Evolutionary conservation across 30 jellyfish, hydroid and myxozoan genomes (phyloP).

Genomic region (Chrysaora quinquecirrha): DNA sequence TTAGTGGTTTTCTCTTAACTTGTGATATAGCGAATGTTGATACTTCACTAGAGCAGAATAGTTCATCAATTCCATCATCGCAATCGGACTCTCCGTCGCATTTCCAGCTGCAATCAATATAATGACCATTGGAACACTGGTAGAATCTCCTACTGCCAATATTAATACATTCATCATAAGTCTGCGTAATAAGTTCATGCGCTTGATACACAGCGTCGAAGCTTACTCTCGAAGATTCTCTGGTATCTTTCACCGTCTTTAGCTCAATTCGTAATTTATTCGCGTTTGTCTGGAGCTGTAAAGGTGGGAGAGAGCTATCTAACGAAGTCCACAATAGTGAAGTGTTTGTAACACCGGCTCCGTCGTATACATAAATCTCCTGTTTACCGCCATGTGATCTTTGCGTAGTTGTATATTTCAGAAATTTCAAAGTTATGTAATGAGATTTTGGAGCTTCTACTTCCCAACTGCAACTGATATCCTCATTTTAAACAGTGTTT

Average conservation of each 20-base stretch:
- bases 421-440: constrained; percentile 43
- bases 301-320: constrained; percentile 41
- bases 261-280: constrained; percentile 36
- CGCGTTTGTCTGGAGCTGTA: constrained; percentile 8
- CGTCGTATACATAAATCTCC: constrained; percentile 39
- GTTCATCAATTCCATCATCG: constrained; percentile 77
- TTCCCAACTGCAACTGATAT: constrained; percentile 72
- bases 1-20: neutral
- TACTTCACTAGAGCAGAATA: constrained; percentile 25
- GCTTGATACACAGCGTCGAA: constrained; percentile 77
- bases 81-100: constrained; percentile 89
- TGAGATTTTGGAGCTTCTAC: constrained; percentile 69
- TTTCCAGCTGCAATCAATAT: constrained; percentile 71
- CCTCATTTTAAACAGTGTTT: constrained; percentile 13
- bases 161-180: constrained; percentile 49
- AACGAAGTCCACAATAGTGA: constrained; percentile 48
- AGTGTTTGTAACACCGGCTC: neutral
- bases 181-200: neutral
- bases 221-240: constrained; percentile 14
- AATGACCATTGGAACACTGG: constrained; percentile 80
- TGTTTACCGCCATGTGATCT: constrained; percentile 7
- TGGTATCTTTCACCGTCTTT: neutral
- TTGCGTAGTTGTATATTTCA: constrained; percentile 36
- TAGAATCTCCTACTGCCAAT: constrained; percentile 58
- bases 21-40: neutral